These are phyloP conservation scores for Halichondria panicea DNA, from an alignment of 37 sponge, comb jelly and placozoan species.

Conservation along the genomic window DNA sequence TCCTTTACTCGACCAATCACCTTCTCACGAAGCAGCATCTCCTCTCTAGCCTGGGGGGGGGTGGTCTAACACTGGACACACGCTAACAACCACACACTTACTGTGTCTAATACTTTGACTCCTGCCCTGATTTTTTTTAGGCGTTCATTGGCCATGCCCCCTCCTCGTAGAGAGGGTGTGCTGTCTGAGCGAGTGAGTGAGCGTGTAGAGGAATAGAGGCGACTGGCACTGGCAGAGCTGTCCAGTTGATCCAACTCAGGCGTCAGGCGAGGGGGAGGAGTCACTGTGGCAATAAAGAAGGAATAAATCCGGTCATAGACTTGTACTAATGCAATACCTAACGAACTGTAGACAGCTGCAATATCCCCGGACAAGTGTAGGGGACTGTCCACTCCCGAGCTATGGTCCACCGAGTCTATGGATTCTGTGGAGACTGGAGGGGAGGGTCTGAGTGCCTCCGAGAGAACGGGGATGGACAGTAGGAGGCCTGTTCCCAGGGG, in stretches of 20 bases:
- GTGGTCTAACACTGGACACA: neutral
- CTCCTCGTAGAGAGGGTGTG: no score
- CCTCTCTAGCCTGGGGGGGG: conserved; percentile 28
- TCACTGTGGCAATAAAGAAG: no score
- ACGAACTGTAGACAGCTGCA: neutral
- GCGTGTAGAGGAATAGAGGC: no score
- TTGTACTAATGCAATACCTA: no score
- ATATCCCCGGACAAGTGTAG: neutral
- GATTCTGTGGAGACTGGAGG: conserved; percentile 33
- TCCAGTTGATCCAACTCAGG: no score
- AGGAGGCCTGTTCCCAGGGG: neutral
- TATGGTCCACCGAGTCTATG: neutral
- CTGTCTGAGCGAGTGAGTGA: no score
- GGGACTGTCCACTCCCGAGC: conserved; percentile 44
- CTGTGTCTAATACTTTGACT: neutral
- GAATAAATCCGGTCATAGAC: no score
- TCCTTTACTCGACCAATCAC: conserved; percentile 30
- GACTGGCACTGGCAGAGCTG: no score
- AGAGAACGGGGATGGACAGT: neutral
- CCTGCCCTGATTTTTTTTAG: neutral
- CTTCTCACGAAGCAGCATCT: conserved; percentile 13
- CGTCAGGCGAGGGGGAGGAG: no score
- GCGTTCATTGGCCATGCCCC: neutral
- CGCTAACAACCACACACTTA: neutral
- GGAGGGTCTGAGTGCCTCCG: neutral